Evolutionary conservation across 1,140 invertebrate species (phyloP).

Genomic region (Diorhabda sublineata): DNA sequence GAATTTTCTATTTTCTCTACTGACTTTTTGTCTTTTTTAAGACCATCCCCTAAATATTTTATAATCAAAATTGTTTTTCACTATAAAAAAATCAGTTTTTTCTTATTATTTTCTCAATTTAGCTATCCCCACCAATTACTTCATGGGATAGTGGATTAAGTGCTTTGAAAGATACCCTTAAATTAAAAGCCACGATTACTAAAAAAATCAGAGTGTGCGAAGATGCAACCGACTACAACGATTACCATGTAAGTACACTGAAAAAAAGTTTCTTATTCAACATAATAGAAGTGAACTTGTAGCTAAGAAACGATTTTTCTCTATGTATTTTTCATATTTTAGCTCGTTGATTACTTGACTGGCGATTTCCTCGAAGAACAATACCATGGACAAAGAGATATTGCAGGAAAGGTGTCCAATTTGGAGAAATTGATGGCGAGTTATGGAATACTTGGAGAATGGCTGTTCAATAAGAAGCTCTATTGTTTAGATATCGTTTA

Average conservation of each 20-base stretch:
- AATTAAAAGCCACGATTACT: constrained; percentile 75
- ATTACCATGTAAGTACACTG: too few species aligned
- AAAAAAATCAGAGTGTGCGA: constrained; percentile 70
- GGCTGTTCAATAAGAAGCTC: constrained; percentile 80
- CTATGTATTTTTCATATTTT: constrained; percentile 32
- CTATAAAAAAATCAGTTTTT: constrained; percentile 11
- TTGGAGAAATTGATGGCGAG: constrained; percentile 69
- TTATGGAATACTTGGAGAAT: constrained; percentile 72
- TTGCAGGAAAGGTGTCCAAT: constrained; percentile 76
- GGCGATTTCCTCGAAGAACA: constrained; percentile 87
- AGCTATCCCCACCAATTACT: constrained; percentile 41
- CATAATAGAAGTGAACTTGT: too few species aligned
- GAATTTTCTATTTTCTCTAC: too few species aligned
- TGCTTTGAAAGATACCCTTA: constrained; percentile 71
- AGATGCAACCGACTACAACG: constrained; percentile 41
- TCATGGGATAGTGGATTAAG: constrained; percentile 60
- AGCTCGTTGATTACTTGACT: constrained; percentile 86
- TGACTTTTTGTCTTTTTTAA: too few species aligned
- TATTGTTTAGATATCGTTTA: constrained; percentile 8
- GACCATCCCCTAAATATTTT: background rate
- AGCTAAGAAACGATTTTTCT: too few species aligned
- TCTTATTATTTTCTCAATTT: constrained; percentile 17
- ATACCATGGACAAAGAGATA: constrained; percentile 76
- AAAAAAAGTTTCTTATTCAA: too few species aligned
- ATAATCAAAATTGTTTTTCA: background rate